A percentile compares a stretch with the other conserved stretches of the same genome.
These are phyloP conservation scores for Ataeniobius toweri DNA, from an alignment of 2,797 vertebrate species.

Conservation along the genomic window DNA sequence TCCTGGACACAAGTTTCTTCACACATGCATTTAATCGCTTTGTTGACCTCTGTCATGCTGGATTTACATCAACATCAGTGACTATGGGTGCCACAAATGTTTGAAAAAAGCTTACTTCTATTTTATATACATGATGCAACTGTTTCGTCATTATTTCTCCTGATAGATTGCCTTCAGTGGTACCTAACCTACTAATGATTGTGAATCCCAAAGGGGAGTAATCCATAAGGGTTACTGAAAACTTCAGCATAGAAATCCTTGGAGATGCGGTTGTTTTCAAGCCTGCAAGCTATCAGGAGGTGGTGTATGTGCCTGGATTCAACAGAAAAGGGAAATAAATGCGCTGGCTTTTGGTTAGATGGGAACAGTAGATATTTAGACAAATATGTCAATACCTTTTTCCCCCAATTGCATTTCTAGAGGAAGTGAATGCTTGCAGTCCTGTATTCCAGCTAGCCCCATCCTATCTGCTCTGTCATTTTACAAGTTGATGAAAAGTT, in stretches of 20 bases:
- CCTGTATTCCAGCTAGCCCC: constrained; percentile 6
- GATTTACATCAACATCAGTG: constrained; percentile 23
- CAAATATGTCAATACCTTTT: constrained; percentile 8
- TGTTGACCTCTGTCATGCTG: constrained; percentile 57
- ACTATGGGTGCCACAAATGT: not conserved
- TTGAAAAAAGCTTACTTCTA: not conserved
- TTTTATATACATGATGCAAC: constrained; percentile 16
- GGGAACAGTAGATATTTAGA: constrained; percentile 41
- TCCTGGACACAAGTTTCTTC: constrained; percentile 41
- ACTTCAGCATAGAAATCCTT: constrained; percentile 28
- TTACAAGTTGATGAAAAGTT: not conserved
- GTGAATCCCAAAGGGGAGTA: constrained; percentile 12
- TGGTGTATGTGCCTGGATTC: constrained; percentile 6
- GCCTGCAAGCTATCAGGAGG: constrained; percentile 26
- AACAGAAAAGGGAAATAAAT: constrained; percentile 35
- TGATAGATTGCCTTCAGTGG: constrained; percentile 7
- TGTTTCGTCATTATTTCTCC: constrained; percentile 9
- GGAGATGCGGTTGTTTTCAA: constrained; percentile 22
- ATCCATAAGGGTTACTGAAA: constrained; percentile 27
- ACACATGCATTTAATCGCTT: constrained; percentile 53
- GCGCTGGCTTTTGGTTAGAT: constrained; percentile 23
- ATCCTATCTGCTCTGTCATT: not conserved
- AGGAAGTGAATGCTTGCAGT: constrained; percentile 29
- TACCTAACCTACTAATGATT: constrained; percentile 21
- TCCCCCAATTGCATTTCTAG: constrained; percentile 2